Evolutionary conservation across 2,797 vertebrate species (phyloP).

Genomic region (Lagothrix lagotricha): DNA sequence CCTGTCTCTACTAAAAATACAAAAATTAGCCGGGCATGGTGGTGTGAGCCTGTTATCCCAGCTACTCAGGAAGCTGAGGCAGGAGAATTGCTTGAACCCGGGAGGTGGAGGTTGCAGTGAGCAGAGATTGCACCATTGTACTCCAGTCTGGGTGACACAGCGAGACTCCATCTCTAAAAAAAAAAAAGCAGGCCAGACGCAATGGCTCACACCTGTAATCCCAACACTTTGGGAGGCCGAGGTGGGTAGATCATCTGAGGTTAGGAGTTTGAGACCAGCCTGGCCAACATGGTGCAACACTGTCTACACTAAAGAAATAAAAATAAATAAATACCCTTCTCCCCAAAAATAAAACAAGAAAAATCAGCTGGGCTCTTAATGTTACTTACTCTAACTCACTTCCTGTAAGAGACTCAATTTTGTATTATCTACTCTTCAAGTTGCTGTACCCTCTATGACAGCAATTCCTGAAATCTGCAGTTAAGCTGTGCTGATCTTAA

Average conservation of each 20-base stretch:
- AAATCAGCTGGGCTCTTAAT: not conserved
- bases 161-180: not conserved
- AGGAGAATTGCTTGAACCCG: not conserved
- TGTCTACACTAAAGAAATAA: not conserved
- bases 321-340: not conserved
- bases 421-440: not conserved
- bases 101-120: not conserved
- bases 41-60: not conserved
- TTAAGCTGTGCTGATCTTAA: not conserved
- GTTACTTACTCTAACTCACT: not conserved
- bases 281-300: not conserved
- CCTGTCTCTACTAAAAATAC: not conserved
- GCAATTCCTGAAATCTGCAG: not conserved
- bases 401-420: not conserved
- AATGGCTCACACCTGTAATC: not conserved
- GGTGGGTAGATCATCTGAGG: not conserved
- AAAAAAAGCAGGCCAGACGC: not conserved
- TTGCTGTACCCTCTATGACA: rapidly evolving
- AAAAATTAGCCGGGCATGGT: not conserved
- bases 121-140: not conserved
- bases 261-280: not conserved
- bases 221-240: not conserved
- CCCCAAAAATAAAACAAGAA: not conserved
- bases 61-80: not conserved
- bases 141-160: not conserved